Conservation (phyloP, 2,113 vertebrate genomes). For the Brachyhypopomus occidentalis region DNA sequence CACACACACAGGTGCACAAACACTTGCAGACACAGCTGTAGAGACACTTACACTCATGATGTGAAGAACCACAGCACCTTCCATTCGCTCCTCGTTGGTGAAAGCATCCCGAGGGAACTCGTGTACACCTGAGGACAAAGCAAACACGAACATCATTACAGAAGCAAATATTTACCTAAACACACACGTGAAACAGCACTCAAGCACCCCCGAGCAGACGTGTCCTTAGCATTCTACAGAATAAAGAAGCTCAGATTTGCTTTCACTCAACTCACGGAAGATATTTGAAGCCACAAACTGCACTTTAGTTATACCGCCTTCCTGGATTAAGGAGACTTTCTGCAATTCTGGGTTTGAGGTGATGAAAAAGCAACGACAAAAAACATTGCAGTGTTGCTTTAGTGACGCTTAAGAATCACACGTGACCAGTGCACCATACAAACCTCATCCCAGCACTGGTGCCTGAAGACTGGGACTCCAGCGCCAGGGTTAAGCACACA, state of each 20-base stretch:
- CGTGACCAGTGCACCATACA: neutral
- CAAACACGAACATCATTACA: slow-evolving; percentile 15
- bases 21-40: neutral
- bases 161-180: neutral
- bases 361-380: too few relatives aligned
- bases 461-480: neutral
- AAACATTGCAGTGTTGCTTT: too few relatives aligned
- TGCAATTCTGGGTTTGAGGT: too few relatives aligned
- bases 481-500: neutral
- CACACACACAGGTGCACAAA: neutral
- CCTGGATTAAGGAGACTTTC: too few relatives aligned
- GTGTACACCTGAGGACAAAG: slow-evolving; percentile 81
- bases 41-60: slow-evolving; percentile 88
- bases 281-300: too few relatives aligned
- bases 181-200: neutral
- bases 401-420: neutral
- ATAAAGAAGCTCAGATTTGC: too few relatives aligned
- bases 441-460: neutral
- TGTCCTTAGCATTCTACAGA: too few relatives aligned
- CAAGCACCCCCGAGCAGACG: too few relatives aligned
- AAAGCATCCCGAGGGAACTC: slow-evolving; percentile 95
- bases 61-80: slow-evolving; percentile 89
- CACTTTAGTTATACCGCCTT: too few relatives aligned
- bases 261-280: too few relatives aligned
- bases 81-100: slow-evolving; percentile 83